Conservation (phyloP, 2,888 invertebrate species). For the Erebia ligea region DNA sequence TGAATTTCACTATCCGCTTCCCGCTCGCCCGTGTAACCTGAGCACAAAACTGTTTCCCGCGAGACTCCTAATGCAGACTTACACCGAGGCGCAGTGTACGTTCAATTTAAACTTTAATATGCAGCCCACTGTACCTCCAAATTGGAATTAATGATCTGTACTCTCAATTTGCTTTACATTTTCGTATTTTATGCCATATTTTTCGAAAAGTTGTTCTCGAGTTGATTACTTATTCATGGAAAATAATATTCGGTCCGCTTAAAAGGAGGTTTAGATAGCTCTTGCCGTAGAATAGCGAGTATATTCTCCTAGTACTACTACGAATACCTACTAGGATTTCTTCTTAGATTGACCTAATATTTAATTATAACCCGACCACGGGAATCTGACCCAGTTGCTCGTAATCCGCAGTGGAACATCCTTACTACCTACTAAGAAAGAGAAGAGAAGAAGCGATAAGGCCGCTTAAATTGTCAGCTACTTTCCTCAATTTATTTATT, state of each 20-base stretch:
- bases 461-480: no score
- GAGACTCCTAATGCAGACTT: slow-evolving; percentile 77
- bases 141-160: slow-evolving; percentile 76
- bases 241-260: slow-evolving; percentile 1
- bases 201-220: slow-evolving; percentile 10
- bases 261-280: neutral
- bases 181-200: slow-evolving; percentile 15
- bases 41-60: slow-evolving; percentile 52
- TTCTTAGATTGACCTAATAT: no score
- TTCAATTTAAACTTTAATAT: slow-evolving; percentile 82
- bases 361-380: no score
- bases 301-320: neutral
- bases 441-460: no score
- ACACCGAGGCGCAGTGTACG: slow-evolving; percentile 72
- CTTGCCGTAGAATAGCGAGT: neutral
- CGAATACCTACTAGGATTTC: no score
- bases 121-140: slow-evolving; percentile 68
- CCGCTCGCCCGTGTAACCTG: slow-evolving; percentile 39
- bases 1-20: slow-evolving; percentile 2
- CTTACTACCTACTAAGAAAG: no score
- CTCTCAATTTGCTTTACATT: slow-evolving; percentile 45
- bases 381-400: no score
- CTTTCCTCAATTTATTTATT: no score
- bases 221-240: slow-evolving; percentile 13
- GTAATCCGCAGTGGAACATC: no score